A percentile compares a stretch with the other conserved stretches of the same genome.
phyloP scores from a whole-genome alignment of 2,113 vertebrate genomes.

The Lipotes vexillifer region DNA sequence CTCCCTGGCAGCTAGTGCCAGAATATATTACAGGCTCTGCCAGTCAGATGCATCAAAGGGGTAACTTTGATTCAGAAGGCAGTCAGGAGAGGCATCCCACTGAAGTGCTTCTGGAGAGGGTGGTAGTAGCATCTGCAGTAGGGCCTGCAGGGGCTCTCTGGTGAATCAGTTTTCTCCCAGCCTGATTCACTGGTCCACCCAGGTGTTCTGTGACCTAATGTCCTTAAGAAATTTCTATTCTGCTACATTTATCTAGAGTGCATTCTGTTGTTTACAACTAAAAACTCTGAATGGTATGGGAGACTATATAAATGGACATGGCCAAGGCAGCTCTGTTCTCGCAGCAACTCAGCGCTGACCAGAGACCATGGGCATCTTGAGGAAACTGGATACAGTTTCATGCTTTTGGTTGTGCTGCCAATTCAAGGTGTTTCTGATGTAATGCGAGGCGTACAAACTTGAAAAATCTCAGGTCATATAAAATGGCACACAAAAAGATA shows the following conservation, averaged over 20 bases:
- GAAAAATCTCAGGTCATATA: not conserved
- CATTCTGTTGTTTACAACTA: not conserved
- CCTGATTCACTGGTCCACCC: not conserved
- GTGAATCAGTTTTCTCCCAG: not conserved
- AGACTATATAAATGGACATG: not conserved
- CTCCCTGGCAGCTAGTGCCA: not conserved
- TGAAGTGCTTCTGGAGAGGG: not conserved
- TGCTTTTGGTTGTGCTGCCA: not conserved
- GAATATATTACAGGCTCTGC: not conserved
- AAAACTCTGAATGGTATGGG: not conserved
- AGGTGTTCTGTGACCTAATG: not conserved
- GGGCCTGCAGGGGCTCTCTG: not conserved
- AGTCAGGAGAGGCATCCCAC: not conserved
- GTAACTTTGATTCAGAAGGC: not conserved
- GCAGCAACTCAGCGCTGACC: fast-evolving
- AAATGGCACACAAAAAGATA: not conserved
- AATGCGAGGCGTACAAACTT: not conserved
- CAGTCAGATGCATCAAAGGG: not conserved
- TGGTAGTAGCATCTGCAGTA: fast-evolving
- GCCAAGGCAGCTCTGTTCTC: not conserved
- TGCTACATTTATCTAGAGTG: not conserved
- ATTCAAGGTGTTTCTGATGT: not conserved
- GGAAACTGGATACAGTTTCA: not conserved
- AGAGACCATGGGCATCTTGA: not conserved
- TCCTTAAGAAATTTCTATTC: not conserved